Conservation (phyloP, 92 coral and sea anemone genomes). For the Meandrina meandrites region DNA sequence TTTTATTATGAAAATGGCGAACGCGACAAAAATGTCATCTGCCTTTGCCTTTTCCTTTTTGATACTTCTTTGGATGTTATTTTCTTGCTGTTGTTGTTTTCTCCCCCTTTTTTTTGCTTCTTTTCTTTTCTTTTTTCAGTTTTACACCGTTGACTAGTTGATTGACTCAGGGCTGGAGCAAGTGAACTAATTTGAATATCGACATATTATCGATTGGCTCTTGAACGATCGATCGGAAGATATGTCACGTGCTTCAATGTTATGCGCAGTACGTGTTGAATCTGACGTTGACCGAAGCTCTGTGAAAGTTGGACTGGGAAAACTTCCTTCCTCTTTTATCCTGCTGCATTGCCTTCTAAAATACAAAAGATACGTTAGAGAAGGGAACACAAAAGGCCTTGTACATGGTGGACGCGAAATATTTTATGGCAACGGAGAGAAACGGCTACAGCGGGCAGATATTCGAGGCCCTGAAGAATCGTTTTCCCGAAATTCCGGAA, state of each 20-base stretch:
- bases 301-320: conserved; percentile 17
- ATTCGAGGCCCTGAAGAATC: conserved; percentile 50
- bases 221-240: conserved; percentile 5
- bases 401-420: conserved; percentile 71
- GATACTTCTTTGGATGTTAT: too few species aligned
- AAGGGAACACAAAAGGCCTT: conserved; percentile 52
- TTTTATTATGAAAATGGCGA: too few species aligned
- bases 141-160: too few species aligned
- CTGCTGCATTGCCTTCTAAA: conserved; percentile 5
- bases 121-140: too few species aligned
- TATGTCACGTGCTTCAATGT: conserved; percentile 75
- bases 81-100: too few species aligned
- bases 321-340: conserved; percentile 38
- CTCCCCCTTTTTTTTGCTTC: too few species aligned
- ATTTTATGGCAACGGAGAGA: conserved; percentile 69
- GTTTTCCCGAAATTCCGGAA: conserved; percentile 80
- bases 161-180: too few species aligned
- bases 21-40: too few species aligned
- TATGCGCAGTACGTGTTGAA: conserved; percentile 73
- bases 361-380: conserved; percentile 35
- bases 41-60: too few species aligned
- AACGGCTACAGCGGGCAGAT: conserved; percentile 55
- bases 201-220: conserved; percentile 9
- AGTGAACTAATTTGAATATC: conserved; percentile 12
- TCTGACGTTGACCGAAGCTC: conserved; percentile 51